phyloP scores from a whole-genome alignment of 2,888 invertebrate species.

The Tryphoninae sp. region DNA sequence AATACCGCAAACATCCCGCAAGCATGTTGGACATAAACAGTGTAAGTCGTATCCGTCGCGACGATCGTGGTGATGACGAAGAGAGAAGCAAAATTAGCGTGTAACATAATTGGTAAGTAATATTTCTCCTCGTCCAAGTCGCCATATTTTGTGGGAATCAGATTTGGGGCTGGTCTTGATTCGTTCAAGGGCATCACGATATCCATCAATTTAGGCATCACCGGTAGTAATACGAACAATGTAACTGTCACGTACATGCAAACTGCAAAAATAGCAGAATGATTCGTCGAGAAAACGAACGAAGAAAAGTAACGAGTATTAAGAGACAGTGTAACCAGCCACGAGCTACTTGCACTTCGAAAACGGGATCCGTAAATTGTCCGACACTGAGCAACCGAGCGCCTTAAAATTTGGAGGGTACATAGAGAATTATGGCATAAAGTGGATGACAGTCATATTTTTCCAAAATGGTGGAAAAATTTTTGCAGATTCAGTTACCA shows the following conservation, averaged over 20 bases:
- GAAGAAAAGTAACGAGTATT: background rate
- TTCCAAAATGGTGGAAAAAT: too few species aligned
- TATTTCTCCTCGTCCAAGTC: constrained; percentile 42
- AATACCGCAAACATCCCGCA: constrained; percentile 56
- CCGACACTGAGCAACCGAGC: too few species aligned
- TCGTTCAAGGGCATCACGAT: constrained; percentile 54
- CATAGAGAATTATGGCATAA: too few species aligned
- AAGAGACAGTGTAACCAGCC: too few species aligned
- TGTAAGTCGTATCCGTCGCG: constrained; percentile 51
- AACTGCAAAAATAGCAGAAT: background rate
- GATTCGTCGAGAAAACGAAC: background rate
- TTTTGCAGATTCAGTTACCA: too few species aligned
- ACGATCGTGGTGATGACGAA: constrained; percentile 45
- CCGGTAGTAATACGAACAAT: background rate
- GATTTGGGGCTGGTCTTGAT: constrained; percentile 41
- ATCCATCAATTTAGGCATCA: constrained; percentile 39
- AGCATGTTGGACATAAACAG: constrained; percentile 57
- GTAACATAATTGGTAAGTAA: constrained; percentile 48
- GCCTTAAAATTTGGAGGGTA: too few species aligned
- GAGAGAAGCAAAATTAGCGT: constrained; percentile 30
- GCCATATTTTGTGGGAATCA: constrained; percentile 43
- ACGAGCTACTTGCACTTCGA: too few species aligned
- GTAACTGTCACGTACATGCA: background rate
- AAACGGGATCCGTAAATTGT: too few species aligned
- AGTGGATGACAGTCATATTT: too few species aligned